Evolutionary conservation across 2,888 invertebrate species (phyloP).

Genomic region (Busseola fusca): DNA sequence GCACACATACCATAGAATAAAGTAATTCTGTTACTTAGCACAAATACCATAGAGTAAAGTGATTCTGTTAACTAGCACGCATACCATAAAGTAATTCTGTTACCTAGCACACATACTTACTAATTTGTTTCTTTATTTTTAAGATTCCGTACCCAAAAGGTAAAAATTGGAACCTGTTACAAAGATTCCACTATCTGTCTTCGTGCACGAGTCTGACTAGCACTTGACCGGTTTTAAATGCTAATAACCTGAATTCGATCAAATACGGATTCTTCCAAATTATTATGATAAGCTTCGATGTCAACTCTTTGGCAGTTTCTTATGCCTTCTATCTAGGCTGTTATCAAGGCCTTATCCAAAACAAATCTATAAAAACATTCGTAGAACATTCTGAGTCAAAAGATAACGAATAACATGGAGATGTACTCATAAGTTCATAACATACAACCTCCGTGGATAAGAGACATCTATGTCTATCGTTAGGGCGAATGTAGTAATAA

Average conservation of each 20-base stretch:
- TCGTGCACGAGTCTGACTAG: too few species aligned
- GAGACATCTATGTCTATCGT: conserved; percentile 12
- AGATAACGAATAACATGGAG: neutral
- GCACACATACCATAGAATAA: conserved; percentile 9
- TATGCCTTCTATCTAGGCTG: neutral
- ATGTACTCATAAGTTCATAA: conserved; percentile 2
- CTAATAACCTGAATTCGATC: too few species aligned
- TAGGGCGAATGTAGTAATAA: conserved; percentile 21
- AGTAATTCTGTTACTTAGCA: too few species aligned
- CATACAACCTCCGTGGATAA: conserved; percentile 23
- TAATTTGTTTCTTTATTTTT: conserved; percentile 9
- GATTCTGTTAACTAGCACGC: neutral
- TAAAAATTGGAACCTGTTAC: too few species aligned
- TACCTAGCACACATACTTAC: conserved; percentile 3
- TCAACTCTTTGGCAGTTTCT: neutral
- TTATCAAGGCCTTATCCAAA: neutral
- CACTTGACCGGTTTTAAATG: neutral
- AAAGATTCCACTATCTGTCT: too few species aligned
- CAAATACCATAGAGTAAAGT: neutral
- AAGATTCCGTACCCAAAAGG: too few species aligned
- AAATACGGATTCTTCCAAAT: neutral
- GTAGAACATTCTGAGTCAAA: neutral
- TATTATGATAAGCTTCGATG: neutral
- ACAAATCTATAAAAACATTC: conserved; percentile 6
- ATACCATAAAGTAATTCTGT: neutral